Base-by-base conservation (phyloP, 2,113 vertebrate species). In the Aepyceros melampus region DNA sequence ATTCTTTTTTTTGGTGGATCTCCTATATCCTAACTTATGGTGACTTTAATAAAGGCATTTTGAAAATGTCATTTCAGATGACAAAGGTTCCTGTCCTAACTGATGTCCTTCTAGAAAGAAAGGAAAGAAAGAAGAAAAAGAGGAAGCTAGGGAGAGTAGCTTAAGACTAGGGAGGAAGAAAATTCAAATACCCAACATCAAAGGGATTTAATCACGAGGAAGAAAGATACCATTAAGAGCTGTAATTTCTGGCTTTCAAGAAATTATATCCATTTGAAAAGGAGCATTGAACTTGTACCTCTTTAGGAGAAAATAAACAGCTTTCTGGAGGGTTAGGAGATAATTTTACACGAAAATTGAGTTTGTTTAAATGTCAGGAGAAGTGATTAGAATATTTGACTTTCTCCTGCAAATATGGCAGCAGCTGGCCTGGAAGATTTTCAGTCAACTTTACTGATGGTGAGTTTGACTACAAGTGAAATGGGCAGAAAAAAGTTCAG, bases 191-290 rank as follows among this genome's bases (percentile, higher is more conserved):
- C 23, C 45, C 36, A 93, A 29, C 11, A 96, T 53, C 76, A 95
- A 60, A 94, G 23, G 9, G 29, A 36, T 87, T 96, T 81, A 71
- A 79, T 88, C 33, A 62, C 3, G 23, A 78, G 45, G 29, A 90
- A 87, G 78, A 64, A 87, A 95, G 60, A 60, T 8, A 51, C 21
- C 82, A 95, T 87, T 79, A 95, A 91, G 87, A 81, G 36, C 56
- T 93, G 0, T 86, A 81, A 96, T 45, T 91, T 71, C 33, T 23
- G 45, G 27, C 36, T 96, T 84, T 87, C 45, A 88, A 91, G 64
- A 93, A 96, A 93, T 96, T 76, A 64, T 36, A 87, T 71, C 55
- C 31, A 82, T 83, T 90, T 90, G 85, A 95, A 86, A 95, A 93
- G 62, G 25, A 87, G 8, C 14, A 0, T 71, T 91, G 93, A 95